Base-by-base conservation (phyloP, 1,140 invertebrate genomes). In the Drosophila serrata region DNA sequence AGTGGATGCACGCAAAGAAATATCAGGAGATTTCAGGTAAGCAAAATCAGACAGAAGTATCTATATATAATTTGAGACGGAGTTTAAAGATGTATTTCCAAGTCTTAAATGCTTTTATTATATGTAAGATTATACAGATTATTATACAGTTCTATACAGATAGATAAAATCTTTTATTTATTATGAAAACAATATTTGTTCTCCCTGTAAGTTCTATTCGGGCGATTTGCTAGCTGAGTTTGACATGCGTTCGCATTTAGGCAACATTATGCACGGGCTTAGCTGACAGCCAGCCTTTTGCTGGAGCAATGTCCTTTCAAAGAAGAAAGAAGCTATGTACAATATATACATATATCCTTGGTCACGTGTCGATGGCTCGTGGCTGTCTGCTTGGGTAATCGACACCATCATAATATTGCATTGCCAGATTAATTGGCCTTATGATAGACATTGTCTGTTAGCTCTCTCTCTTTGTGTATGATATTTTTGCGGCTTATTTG, bases 191-290 rank as follows among this genome's bases (percentile, higher is more conserved):
- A 7, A 11, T 0, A n/a, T 24, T n/a, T 37, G 37, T 51, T 62
- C 29, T 39, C 7, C 37, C 37, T 17, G 61, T 55, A 31, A 22
- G 19, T n/a, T 48, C 40, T 55, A 58, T 40, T n/a, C 33, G 22
- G 48, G 24, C 57, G 33, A 55, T 48, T 67, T 39, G 17, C 37
- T 19, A 48, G n/a, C 57, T 69, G 59, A 60, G 63, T 19, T 77
- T 79, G 85, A 90, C 85, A 79, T 69, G 70, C 86, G 78, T 67
- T 90, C 75, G 74, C 75, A 90, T 90, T 90, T 90, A 79, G 79
- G 86, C 81, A 90, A 86, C 81, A 90, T 81, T 90, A 86, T 90
- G 85, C 81, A 75, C 53, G 72, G 85, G 81, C 84, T 90, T 90
- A 90, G 70, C 67, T 69, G 69, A 76, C 75, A 75, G 58, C 37